Percentiles rank a stretch among this genome's conserved stretches.
phyloP scores from a whole-genome alignment of 1,140 invertebrate species.

The Ooceraea biroi region DNA sequence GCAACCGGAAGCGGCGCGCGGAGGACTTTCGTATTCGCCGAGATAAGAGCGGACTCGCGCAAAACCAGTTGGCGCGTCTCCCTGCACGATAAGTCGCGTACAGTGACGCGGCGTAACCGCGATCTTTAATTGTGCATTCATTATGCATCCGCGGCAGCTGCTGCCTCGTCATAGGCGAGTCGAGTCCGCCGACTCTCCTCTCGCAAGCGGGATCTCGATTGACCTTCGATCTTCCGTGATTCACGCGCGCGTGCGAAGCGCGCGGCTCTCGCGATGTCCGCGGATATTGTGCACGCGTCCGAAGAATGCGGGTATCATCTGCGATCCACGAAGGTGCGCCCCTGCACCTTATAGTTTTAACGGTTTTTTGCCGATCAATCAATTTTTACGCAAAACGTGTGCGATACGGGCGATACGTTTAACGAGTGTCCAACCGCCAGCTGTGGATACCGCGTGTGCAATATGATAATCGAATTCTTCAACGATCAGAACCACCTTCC shows the following conservation, averaged over 20 bases:
- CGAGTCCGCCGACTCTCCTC: conserved; percentile 7
- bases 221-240: conserved; percentile 64
- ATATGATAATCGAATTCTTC: conserved; percentile 4
- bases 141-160: conserved; percentile 74
- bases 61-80: conserved; percentile 79
- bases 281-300: conserved; percentile 8
- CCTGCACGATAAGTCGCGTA: conserved; percentile 74
- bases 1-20: conserved; percentile 26
- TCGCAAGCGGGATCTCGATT: conserved; percentile 47
- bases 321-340: conserved; percentile 38
- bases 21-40: conserved; percentile 19
- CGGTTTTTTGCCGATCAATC: conserved; percentile 24
- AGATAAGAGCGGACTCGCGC: conserved; percentile 28
- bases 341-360: conserved; percentile 20
- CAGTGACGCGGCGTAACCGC: conserved; percentile 69
- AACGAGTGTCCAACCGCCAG: background rate
- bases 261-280: conserved; percentile 17
- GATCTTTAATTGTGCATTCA: conserved; percentile 82
- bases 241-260: conserved; percentile 29
- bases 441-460: background rate
- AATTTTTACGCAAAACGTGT: conserved; percentile 21
- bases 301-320: conserved; percentile 45
- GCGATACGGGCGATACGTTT: conserved; percentile 40
- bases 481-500: background rate
- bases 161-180: conserved; percentile 74